These are phyloP conservation scores for Borostomias antarcticus DNA, from an alignment of 2,797 vertebrate genomes.

Conservation along the genomic window DNA sequence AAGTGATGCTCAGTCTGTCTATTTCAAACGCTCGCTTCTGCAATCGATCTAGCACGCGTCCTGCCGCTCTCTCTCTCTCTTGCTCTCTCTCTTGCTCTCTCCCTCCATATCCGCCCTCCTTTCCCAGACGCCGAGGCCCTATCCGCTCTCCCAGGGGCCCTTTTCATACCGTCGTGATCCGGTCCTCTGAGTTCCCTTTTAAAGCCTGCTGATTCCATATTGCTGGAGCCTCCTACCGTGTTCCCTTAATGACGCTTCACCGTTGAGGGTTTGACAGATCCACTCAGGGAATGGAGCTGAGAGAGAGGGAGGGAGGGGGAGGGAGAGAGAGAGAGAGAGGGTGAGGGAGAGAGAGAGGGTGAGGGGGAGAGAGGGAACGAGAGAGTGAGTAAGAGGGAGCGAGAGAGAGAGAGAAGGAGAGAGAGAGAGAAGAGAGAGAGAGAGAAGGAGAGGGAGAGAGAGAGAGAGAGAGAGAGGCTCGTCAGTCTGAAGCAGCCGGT, in stretches of 20 bases:
- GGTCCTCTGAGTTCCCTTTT: not conserved
- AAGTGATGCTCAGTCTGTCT: constrained; percentile 1
- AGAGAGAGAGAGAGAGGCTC: not conserved
- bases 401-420: not conserved
- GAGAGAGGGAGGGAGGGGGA: not conserved
- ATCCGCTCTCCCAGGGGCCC: constrained; percentile 20
- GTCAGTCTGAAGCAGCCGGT: constrained; percentile 15
- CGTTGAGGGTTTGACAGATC: not conserved
- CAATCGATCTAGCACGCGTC: constrained; percentile 4
- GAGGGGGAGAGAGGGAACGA: not conserved
- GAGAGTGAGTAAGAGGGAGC: not conserved
- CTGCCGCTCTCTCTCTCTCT: constrained; percentile 1
- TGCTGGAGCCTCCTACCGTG: constrained; percentile 13
- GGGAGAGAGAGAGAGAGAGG: not conserved
- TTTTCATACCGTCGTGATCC: not conserved
- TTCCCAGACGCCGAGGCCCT: constrained; percentile 17
- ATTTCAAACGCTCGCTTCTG: not conserved
- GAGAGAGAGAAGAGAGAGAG: not conserved
- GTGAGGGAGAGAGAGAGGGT: not conserved
- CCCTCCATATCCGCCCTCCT: not conserved
- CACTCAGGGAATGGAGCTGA: not conserved
- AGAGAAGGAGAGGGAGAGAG: not conserved
- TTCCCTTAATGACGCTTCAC: constrained; percentile 2
- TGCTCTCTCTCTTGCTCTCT: constrained; percentile 1
- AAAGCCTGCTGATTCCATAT: constrained; percentile 26